These are phyloP conservation scores for Edolisoma coerulescens DNA, from an alignment of 2,113 vertebrate genomes.

Conservation along the genomic window DNA sequence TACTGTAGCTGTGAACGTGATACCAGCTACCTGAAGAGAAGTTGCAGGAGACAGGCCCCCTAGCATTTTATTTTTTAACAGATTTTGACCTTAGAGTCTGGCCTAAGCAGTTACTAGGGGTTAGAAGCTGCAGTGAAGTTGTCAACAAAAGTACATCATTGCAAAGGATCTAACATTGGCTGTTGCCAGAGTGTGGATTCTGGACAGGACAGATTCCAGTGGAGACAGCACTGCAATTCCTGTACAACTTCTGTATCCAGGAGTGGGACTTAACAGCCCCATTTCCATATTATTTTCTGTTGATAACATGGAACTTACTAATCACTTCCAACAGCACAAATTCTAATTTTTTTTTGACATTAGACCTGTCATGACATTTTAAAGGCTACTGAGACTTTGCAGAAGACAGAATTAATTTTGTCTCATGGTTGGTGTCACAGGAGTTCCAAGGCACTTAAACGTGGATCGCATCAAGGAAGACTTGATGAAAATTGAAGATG, in stretches of 20 bases:
- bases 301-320: not conserved
- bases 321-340: not conserved
- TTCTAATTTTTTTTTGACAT: not conserved
- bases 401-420: not conserved
- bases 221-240: not conserved
- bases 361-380: not conserved
- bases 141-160: not conserved
- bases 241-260: not conserved
- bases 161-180: not conserved
- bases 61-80: not conserved
- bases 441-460: conserved; percentile 88
- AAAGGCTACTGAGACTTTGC: not conserved
- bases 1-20: not conserved
- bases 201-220: not conserved
- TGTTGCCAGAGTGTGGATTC: not conserved
- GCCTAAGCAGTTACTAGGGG: not conserved
- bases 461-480: conserved; percentile 85
- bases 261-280: not conserved
- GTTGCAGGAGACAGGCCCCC: not conserved
- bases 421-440: conserved; percentile 66
- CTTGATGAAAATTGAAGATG: conserved; percentile 90
- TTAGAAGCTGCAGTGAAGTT: not conserved
- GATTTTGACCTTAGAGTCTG: not conserved
- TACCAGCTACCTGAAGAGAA: not conserved
- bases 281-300: not conserved